Base-by-base conservation (phyloP, 2,888 invertebrate genomes). In the Plebejus melissa region DNA sequence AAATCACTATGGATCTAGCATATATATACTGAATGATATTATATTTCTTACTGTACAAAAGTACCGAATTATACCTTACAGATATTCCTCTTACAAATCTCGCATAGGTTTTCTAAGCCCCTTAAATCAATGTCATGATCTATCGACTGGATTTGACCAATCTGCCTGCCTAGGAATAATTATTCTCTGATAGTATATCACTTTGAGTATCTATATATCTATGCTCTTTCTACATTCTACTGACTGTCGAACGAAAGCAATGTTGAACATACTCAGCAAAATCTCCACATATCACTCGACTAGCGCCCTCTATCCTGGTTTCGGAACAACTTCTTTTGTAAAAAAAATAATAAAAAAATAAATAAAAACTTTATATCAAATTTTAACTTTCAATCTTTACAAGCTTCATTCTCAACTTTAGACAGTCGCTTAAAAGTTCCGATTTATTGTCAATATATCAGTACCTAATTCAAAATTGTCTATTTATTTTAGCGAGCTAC, bases 251-350 rank as follows among this genome's bases (percentile, higher is more conserved):
- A 83, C 79, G 78, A 79, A 88, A 89, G 87, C 87, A 89, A 89
- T 88, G 81, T 80, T 76, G 77, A 46, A 85, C 86, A 86, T 86
- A 86, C 85, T 82, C 79, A 80, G 75, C 80, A 71, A 77, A 78
- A 76, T 80, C 76, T 81, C 83, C 83, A 82, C 91, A 91, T 91
- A 91, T 91, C 91, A 90, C 86, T 82, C 77, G 80, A 81, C 79
- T 77, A 81, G 81, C 83, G 80, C 83, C 82, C 83, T 77, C 82
- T 79, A 78, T 54, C 54, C 54, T 82, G 79, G 76, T 76, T 77
- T 77, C 79, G 57, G 75, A 76, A 77, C 69, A 38, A 58, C 58
- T 72, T 74, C 65, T 79, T 79, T 77, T 80, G 77, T 79, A 79
- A 46, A 75, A 77, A 77, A 77, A 74, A 38, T 74, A 16, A 76